Conservation (phyloP, 2,113 vertebrate species). For the Sylvia atricapilla region DNA sequence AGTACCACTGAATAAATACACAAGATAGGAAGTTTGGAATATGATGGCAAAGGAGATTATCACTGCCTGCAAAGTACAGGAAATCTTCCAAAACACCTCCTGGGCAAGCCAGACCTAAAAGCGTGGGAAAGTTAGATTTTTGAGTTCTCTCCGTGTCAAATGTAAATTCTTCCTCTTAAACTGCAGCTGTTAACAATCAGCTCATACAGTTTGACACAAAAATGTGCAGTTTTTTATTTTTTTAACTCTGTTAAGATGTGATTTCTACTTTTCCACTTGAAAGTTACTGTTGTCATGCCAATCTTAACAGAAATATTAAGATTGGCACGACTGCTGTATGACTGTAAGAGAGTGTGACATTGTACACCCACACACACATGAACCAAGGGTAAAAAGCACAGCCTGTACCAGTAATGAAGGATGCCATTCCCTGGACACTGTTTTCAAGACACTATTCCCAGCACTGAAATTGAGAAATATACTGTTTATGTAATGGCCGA, state of each 20-base stretch:
- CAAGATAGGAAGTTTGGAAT: not conserved
- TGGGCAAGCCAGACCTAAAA: not conserved
- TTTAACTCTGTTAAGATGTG: not conserved
- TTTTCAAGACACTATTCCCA: conserved; percentile 21
- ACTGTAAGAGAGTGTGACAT: not conserved
- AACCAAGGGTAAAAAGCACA: not conserved
- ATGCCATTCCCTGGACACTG: not conserved
- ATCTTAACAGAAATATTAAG: not conserved
- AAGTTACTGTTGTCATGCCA: not conserved
- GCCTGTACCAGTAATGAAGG: not conserved
- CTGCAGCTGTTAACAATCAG: not conserved
- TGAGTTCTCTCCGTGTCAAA: not conserved
- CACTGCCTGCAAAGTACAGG: not conserved
- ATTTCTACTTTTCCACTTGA: not conserved
- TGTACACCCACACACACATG: not conserved
- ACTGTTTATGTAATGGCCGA: not conserved
- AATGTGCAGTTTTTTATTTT: not conserved
- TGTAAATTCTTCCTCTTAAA: not conserved
- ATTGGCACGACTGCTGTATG: not conserved
- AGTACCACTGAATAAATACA: not conserved
- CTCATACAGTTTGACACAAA: not conserved
- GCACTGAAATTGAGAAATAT: conserved; percentile 30
- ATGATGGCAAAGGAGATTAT: not conserved
- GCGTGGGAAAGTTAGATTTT: not conserved
- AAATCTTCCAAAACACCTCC: not conserved